These are phyloP conservation scores for Boloria euphrosyne DNA, from an alignment of 2,888 invertebrate genomes.

Conservation along the genomic window DNA sequence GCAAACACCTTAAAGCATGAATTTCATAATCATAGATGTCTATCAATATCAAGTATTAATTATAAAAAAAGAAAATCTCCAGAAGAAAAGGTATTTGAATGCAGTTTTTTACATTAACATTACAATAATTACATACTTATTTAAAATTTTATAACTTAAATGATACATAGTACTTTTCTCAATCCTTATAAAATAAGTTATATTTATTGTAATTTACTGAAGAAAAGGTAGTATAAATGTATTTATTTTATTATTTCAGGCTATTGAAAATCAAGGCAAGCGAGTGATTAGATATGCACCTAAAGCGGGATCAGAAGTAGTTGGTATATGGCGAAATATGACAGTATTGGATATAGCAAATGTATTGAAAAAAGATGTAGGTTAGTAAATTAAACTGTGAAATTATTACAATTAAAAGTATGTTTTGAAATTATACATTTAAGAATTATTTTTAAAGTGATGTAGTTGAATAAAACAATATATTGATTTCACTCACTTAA, in stretches of 20 bases:
- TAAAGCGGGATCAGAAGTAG: constrained; percentile 78
- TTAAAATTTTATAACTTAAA: neutral
- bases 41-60: constrained; percentile 60
- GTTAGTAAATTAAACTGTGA: constrained; percentile 60
- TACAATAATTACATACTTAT: neutral
- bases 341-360: constrained; percentile 88
- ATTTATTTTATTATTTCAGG: constrained; percentile 46
- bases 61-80: constrained; percentile 84
- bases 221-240: neutral
- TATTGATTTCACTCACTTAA: too few relatives aligned
- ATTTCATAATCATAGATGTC: constrained; percentile 44
- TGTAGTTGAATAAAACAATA: too few relatives aligned
- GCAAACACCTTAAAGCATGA: constrained; percentile 40
- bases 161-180: neutral
- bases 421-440: neutral
- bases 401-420: neutral
- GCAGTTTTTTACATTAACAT: neutral
- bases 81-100: constrained; percentile 82
- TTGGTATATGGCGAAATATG: constrained; percentile 91
- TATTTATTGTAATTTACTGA: too few relatives aligned
- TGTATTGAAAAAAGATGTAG: constrained; percentile 83
- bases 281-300: constrained; percentile 84
- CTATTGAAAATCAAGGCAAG: constrained; percentile 58
- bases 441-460: too few relatives aligned
- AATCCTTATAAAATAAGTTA: too few relatives aligned